Conservation (phyloP, 2,113 vertebrate species). For the Oenanthe melanoleuca region DNA sequence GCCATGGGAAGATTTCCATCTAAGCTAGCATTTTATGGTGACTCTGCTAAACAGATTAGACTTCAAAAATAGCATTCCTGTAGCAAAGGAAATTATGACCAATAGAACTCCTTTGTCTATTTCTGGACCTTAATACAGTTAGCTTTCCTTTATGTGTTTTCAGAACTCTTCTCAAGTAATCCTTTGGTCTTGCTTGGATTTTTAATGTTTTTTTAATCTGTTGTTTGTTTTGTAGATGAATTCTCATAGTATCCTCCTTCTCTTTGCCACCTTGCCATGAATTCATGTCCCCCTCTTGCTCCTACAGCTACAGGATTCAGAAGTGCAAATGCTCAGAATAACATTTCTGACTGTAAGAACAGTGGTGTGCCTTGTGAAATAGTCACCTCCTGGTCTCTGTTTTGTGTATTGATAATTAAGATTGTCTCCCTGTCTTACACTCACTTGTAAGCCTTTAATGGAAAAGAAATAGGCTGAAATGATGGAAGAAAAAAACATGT, state of each 20-base stretch:
- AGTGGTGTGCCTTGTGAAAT: neutral
- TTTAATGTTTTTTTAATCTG: neutral
- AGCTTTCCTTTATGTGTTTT: neutral
- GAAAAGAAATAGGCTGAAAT: neutral
- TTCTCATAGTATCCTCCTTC: neutral
- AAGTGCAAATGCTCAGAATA: neutral
- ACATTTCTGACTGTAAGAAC: neutral
- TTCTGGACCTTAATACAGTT: neutral
- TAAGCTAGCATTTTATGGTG: neutral
- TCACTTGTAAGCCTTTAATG: neutral
- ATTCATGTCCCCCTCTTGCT: neutral
- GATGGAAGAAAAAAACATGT: neutral
- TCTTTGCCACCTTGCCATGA: neutral
- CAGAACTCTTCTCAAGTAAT: neutral
- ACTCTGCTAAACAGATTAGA: neutral
- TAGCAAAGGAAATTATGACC: neutral
- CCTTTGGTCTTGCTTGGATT: neutral
- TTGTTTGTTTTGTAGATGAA: neutral
- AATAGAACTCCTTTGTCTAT: neutral
- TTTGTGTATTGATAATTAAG: neutral
- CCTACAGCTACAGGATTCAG: neutral
- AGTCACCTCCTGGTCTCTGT: neutral
- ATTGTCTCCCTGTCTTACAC: neutral
- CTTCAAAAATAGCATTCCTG: neutral
- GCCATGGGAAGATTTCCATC: neutral